Evolutionary conservation across 2,113 vertebrate genomes (phyloP).

Genomic region (Polypterus bichir): DNA sequence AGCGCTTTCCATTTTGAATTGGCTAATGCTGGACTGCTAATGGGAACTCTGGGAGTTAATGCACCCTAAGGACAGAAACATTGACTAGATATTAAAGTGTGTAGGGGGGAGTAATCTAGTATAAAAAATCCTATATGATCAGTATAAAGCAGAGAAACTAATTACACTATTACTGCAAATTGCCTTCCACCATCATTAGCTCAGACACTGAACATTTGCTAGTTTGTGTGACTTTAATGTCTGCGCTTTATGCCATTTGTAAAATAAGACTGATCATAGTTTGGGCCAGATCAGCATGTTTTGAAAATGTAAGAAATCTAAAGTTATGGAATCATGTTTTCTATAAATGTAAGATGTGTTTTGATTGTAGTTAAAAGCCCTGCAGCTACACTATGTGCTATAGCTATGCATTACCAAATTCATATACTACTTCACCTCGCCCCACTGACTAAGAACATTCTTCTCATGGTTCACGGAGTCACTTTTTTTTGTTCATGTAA

Average conservation of each 20-base stretch:
- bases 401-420: no score
- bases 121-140: not conserved
- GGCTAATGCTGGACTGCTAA: no score
- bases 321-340: not conserved
- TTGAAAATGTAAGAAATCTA: not conserved
- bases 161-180: slow-evolving; percentile 2
- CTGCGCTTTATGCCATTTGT: not conserved
- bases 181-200: not conserved
- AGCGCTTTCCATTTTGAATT: no score
- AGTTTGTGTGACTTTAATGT: not conserved
- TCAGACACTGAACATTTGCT: not conserved
- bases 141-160: not conserved
- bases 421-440: not conserved
- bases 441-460: not conserved
- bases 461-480: not conserved
- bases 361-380: not conserved
- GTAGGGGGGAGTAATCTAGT: no score
- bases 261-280: not conserved
- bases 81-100: no score
- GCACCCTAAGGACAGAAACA: no score
- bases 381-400: not conserved
- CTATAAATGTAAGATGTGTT: not conserved
- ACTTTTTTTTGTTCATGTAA: not conserved
- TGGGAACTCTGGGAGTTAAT: no score
- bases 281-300: not conserved